phyloP scores from a whole-genome alignment of 2,888 invertebrate species.

The Agriotes lineatus region DNA sequence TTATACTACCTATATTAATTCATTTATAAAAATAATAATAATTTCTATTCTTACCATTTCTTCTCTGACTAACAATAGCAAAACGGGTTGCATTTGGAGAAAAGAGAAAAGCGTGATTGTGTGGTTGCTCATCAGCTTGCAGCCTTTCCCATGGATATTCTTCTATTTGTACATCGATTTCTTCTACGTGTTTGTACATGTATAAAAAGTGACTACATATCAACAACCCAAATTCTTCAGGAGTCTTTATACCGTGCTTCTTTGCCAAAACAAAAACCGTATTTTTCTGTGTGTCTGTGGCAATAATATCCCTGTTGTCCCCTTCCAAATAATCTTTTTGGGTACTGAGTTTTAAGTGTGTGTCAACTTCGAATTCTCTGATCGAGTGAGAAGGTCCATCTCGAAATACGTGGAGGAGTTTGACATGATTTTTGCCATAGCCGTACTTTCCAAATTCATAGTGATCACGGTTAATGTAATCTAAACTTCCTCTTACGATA shows the following conservation, averaged over 20 bases:
- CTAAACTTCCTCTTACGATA: constrained; percentile 24
- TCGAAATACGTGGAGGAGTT: constrained; percentile 78
- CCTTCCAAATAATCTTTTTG: constrained; percentile 78
- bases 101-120: constrained; percentile 84
- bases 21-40: too few species aligned
- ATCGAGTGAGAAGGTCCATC: constrained; percentile 77
- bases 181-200: constrained; percentile 81
- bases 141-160: constrained; percentile 85
- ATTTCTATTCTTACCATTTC: constrained; percentile 76
- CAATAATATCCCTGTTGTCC: constrained; percentile 85
- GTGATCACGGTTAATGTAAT: constrained; percentile 53
- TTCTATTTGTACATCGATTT: constrained; percentile 77
- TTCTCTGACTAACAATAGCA: constrained; percentile 76
- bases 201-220: constrained; percentile 81
- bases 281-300: constrained; percentile 87
- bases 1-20: too few species aligned
- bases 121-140: constrained; percentile 68
- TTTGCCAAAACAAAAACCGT: constrained; percentile 84
- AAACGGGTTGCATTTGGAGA: constrained; percentile 76
- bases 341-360: constrained; percentile 77
- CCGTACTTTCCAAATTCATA: constrained; percentile 76
- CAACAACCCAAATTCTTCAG: constrained; percentile 82
- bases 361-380: constrained; percentile 81
- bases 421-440: constrained; percentile 82
- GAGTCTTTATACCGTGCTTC: constrained; percentile 80